Conservation (phyloP, 2,797 vertebrate species). For the Heliangelus exortis region DNA sequence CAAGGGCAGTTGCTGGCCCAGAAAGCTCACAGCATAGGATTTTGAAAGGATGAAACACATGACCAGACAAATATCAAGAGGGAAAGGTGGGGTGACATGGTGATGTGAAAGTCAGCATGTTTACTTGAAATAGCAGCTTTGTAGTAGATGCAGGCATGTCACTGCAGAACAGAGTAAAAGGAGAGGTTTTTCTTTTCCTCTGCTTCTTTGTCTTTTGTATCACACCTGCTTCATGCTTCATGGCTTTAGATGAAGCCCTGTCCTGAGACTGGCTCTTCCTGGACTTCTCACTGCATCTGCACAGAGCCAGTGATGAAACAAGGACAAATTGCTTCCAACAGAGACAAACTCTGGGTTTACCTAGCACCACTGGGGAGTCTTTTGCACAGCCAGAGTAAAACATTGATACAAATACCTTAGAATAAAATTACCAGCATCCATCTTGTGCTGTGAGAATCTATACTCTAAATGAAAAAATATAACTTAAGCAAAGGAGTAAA, state of each 20-base stretch:
- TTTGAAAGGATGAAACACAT: neutral
- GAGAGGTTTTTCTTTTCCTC: neutral
- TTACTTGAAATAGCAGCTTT: neutral
- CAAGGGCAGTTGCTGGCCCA: neutral
- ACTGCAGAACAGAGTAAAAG: neutral
- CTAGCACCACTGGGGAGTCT: neutral
- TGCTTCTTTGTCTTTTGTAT: neutral
- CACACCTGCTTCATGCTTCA: neutral
- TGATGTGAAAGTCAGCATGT: neutral
- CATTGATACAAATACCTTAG: neutral
- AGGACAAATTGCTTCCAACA: neutral
- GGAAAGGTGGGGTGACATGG: neutral
- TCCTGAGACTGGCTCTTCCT: neutral
- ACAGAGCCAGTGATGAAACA: fast-evolving
- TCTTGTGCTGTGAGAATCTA: neutral
- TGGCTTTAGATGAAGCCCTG: neutral
- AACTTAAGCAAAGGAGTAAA: neutral
- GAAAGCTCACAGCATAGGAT: fast-evolving
- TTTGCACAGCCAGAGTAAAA: neutral
- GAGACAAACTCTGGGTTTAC: neutral
- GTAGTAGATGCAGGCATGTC: neutral
- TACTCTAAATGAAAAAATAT: neutral
- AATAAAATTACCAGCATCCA: neutral
- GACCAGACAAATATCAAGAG: neutral
- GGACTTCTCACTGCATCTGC: neutral